Base-by-base conservation (phyloP, 2,888 invertebrate genomes). In the Xylocampa areola region DNA sequence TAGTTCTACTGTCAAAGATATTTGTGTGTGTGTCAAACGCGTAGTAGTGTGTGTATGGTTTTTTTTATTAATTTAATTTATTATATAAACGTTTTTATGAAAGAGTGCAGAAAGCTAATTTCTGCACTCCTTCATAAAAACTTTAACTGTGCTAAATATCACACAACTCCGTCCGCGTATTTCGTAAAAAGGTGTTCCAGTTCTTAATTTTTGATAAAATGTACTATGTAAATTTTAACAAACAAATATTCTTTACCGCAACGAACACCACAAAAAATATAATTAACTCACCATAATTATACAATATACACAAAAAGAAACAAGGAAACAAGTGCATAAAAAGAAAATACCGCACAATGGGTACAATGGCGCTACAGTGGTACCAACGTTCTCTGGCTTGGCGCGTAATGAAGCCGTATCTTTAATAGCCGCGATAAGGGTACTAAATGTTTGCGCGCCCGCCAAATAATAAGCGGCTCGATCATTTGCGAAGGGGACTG, bases 331-430 rank as follows among this genome's bases (percentile, higher is more conserved):
- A 76, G 68, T 71, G 39, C 50, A 73, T 65, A 68, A 73, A 68
- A 77, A 63, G 59, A 68, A 65, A 65, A 66, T 51, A 60, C 62
- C 45, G 21, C 21, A 51, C 59, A 45, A 59, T 48, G 55, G 61
- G 51, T 47, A 73, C 71, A 74, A 72, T 64, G 44, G 57, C 41
- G 64, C 51, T 43, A 13, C 17, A n/a, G 60, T 64, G 41, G 67
- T 47, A 59, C 63, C 43, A 72, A 54, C 74, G 68, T 73, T 70
- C 59, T n/a, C n/a, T n/a, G n/a, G n/a, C n/a, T n/a, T n/a, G n/a
- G n/a, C n/a, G n/a, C 61, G 89, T 92, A 94, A 94, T 94, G 94
- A 93, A 94, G 93, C 92, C 91, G 88, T 93, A 92, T 92, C 91
- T 91, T 89, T 93, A 94, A 93, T 92, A 87, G 92, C 81, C 79